Evolutionary conservation across 23 tunicate genomes (phyloP).

Genomic region (Styela clava): DNA sequence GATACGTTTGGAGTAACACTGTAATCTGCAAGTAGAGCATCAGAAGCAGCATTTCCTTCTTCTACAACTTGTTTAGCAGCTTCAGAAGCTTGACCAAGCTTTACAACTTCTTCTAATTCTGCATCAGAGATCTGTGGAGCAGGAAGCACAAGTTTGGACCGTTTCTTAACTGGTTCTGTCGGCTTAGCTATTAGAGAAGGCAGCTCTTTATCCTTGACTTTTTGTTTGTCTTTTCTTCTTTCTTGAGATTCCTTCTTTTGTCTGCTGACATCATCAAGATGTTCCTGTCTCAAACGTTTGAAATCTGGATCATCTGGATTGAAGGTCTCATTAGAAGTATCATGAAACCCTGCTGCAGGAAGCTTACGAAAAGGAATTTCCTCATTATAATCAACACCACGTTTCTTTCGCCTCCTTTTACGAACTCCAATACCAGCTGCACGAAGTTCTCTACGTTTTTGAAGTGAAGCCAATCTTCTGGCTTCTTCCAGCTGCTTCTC

Average conservation of each 20-base stretch:
- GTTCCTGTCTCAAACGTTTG: constrained; percentile 73
- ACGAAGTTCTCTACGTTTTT: constrained; percentile 92
- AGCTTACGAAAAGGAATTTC: constrained; percentile 95
- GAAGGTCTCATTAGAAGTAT: constrained; percentile 61
- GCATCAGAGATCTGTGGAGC: constrained; percentile 82
- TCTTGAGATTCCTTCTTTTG: constrained; percentile 78
- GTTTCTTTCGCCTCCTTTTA: constrained; percentile 48
- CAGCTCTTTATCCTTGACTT: constrained; percentile 74
- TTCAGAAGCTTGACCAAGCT: constrained; percentile 87
- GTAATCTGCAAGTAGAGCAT: constrained; percentile 70
- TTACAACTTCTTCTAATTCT: constrained; percentile 96
- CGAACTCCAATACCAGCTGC: constrained; percentile 92
- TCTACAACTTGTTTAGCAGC: constrained; percentile 79
- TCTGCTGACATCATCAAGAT: constrained; percentile 60
- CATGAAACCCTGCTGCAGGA: constrained; percentile 91
- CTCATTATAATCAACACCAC: constrained; percentile 94
- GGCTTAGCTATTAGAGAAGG: constrained; percentile 51
- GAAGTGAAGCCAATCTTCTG: constrained; percentile 83
- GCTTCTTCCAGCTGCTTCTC: constrained; percentile 99
- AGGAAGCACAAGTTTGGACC: constrained; percentile 68
- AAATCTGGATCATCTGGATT: constrained; percentile 81
- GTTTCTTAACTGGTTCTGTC: constrained; percentile 64
- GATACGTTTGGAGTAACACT: constrained; percentile 75
- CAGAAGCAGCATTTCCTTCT: constrained; percentile 64
- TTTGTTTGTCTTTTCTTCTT: constrained; percentile 80